Conservation (phyloP, 1,140 invertebrate genomes). For the Cydia amplana region DNA sequence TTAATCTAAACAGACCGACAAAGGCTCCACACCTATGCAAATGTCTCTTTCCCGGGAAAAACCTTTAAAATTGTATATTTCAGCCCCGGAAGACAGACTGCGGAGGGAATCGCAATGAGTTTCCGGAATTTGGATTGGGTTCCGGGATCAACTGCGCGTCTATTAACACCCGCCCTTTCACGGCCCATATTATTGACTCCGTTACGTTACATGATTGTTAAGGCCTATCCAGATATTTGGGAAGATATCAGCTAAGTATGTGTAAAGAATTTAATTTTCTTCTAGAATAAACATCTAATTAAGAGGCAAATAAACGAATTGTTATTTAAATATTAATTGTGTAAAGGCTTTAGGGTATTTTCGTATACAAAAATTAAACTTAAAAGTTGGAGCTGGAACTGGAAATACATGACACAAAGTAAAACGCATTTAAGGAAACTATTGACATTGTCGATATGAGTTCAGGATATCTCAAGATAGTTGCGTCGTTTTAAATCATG, state of each 20-base stretch:
- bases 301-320: too few species aligned
- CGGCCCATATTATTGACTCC: constrained; percentile 26
- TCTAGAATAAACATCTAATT: too few species aligned
- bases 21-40: constrained; percentile 30
- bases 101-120: constrained; percentile 30
- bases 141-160: constrained; percentile 25
- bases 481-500: background rate
- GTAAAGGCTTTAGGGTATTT: too few species aligned
- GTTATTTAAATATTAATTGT: too few species aligned
- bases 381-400: too few species aligned
- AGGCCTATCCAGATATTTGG: background rate
- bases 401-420: too few species aligned
- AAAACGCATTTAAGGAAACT: too few species aligned
- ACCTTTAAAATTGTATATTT: constrained; percentile 36
- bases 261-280: background rate
- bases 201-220: constrained; percentile 26
- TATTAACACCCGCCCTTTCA: constrained; percentile 29
- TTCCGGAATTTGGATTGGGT: constrained; percentile 22
- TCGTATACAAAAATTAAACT: too few species aligned
- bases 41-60: constrained; percentile 32
- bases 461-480: too few species aligned
- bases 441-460: too few species aligned
- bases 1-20: constrained; percentile 29
- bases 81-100: constrained; percentile 21
- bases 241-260: background rate